phyloP scores from a whole-genome alignment of 2,113 vertebrate genomes.

The Catharus fuscescens region DNA sequence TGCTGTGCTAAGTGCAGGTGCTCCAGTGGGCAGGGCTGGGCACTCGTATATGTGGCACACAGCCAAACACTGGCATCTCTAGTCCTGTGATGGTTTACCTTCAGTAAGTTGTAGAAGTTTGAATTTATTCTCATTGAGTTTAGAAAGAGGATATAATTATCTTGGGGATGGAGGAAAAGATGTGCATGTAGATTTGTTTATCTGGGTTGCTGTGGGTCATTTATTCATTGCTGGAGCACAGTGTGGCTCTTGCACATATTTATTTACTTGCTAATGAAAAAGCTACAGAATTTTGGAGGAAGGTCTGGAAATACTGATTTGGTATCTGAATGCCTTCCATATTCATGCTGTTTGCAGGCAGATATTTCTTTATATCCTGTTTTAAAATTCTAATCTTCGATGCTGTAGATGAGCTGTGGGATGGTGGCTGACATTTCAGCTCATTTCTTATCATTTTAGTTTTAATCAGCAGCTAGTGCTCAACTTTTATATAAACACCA shows the following conservation, averaged over 20 bases:
- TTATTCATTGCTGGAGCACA: neutral
- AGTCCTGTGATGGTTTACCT: neutral
- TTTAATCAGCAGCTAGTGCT: slow-evolving; percentile 12
- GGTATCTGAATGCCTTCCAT: neutral
- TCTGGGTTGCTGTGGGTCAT: neutral
- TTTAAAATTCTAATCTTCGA: neutral
- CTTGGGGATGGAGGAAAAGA: neutral
- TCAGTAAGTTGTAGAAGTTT: neutral
- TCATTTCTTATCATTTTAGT: neutral
- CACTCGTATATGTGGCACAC: rapidly evolving
- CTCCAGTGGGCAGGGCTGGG: rapidly evolving
- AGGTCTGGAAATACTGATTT: neutral
- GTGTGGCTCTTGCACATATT: neutral
- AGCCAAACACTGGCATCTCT: neutral
- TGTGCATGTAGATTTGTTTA: neutral
- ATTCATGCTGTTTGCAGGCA: neutral
- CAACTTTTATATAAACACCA: neutral
- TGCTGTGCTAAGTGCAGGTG: neutral
- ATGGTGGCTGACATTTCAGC: slow-evolving; percentile 9
- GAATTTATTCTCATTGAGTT: neutral
- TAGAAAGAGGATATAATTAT: neutral
- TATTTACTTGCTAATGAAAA: neutral
- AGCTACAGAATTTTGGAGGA: neutral
- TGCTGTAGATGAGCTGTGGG: slow-evolving; percentile 11
- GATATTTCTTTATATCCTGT: neutral